These are phyloP conservation scores for Chamaea fasciata DNA, from an alignment of 2,113 vertebrate genomes.

Conservation along the genomic window DNA sequence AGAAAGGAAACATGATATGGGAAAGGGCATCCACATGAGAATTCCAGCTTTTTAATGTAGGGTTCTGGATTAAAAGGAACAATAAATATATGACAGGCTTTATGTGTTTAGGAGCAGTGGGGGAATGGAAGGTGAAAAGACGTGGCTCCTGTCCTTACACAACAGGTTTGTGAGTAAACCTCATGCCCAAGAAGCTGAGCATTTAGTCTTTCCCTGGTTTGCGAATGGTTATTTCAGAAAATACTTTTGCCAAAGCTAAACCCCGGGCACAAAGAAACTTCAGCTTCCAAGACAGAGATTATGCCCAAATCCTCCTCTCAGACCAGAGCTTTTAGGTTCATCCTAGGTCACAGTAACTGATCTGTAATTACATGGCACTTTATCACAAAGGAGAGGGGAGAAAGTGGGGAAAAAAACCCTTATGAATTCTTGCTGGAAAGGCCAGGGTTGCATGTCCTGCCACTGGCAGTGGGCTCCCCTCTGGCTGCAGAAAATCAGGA, in stretches of 20 bases:
- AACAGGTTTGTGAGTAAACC: accelerated
- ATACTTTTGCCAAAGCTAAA: background rate
- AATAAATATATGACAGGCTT: background rate
- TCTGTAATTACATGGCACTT: background rate
- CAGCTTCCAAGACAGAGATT: background rate
- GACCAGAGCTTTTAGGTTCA: background rate
- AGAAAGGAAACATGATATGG: background rate
- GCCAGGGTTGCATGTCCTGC: background rate
- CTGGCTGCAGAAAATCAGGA: background rate
- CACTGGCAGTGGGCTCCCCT: background rate
- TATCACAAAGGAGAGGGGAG: accelerated
- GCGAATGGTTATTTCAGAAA: background rate
- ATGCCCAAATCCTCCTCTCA: background rate
- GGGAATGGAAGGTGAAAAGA: background rate
- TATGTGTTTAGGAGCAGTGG: accelerated
- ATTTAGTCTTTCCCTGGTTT: background rate
- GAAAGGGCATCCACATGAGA: background rate
- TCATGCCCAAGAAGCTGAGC: background rate
- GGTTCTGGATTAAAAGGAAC: background rate
- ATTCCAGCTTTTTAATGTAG: background rate
- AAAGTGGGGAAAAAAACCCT: accelerated
- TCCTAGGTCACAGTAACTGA: background rate
- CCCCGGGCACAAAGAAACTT: background rate
- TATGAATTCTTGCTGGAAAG: background rate
- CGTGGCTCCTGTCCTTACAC: background rate